A percentile compares a stretch with the other conserved stretches of the same genome.
Conservation (phyloP, 64 coral and sea anemone genomes). For the Montipora foliosa region DNA sequence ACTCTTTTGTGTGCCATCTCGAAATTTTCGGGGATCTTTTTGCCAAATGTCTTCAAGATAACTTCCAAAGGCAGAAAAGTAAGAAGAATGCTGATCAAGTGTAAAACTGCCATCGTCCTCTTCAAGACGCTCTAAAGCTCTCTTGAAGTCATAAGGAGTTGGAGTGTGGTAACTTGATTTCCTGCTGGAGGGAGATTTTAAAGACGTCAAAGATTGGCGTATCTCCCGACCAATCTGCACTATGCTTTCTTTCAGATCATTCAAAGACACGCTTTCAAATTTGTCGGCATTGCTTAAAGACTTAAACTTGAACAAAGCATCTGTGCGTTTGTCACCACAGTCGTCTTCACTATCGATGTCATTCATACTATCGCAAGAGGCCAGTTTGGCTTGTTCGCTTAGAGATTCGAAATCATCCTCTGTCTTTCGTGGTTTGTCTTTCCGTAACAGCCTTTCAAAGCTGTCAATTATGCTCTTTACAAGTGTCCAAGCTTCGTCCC, state of each 20-base stretch:
- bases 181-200: not conserved
- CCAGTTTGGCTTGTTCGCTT: not conserved
- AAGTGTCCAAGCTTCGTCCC: constrained; percentile 41
- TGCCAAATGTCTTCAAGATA: constrained; percentile 50
- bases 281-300: not conserved
- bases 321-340: not conserved
- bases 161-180: not conserved
- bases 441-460: not conserved
- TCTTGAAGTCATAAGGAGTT: not conserved
- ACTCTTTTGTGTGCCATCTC: not conserved
- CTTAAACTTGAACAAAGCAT: not conserved
- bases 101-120: not conserved
- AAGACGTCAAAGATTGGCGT: constrained; percentile 23
- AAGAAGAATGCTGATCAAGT: not conserved
- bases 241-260: constrained; percentile 22
- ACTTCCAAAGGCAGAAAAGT: constrained; percentile 31
- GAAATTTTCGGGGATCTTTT: constrained; percentile 5
- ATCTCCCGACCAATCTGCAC: constrained; percentile 24
- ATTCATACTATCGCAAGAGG: constrained; percentile 12
- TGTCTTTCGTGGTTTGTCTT: not conserved
- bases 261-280: not conserved
- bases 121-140: not conserved
- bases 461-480: not conserved
- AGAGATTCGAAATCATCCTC: not conserved
- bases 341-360: constrained; percentile 20